A percentile compares a stretch with the other conserved stretches of the same genome.
Evolutionary conservation across 1,140 invertebrate species (phyloP).

Genomic region (Pantala flavescens): DNA sequence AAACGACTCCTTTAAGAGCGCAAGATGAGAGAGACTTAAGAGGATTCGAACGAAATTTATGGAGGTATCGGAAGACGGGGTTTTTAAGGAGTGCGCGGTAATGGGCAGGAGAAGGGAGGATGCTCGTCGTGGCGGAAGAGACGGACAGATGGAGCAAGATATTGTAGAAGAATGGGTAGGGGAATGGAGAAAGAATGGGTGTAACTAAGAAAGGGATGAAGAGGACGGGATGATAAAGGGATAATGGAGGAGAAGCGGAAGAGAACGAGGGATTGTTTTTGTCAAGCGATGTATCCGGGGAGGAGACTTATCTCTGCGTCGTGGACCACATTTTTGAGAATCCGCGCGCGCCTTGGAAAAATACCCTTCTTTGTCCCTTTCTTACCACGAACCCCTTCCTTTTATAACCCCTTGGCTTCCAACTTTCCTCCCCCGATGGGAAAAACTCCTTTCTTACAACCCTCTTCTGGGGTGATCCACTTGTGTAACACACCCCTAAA

Average conservation of each 20-base stretch:
- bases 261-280: not conserved
- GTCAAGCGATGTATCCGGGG: not conserved
- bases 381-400: not conserved
- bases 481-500: not conserved
- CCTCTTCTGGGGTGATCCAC: not conserved
- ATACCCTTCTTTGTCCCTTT: not conserved
- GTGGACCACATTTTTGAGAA: not conserved
- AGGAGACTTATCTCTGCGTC: not conserved
- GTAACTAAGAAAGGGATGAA: not conserved
- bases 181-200: not conserved
- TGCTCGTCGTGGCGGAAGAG: not conserved
- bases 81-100: not conserved
- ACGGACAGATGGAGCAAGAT: not conserved
- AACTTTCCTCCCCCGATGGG: not conserved
- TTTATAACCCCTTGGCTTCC: not conserved
- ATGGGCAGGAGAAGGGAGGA: not conserved
- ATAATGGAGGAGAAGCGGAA: not conserved
- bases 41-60: constrained; percentile 3
- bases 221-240: not conserved
- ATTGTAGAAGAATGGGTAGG: not conserved
- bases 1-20: not conserved
- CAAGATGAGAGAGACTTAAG: not conserved
- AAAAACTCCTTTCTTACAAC: not conserved
- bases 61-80: not conserved
- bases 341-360: not conserved